phyloP scores from a whole-genome alignment of 2,113 vertebrate species.

The Ceyx margarethae region DNA sequence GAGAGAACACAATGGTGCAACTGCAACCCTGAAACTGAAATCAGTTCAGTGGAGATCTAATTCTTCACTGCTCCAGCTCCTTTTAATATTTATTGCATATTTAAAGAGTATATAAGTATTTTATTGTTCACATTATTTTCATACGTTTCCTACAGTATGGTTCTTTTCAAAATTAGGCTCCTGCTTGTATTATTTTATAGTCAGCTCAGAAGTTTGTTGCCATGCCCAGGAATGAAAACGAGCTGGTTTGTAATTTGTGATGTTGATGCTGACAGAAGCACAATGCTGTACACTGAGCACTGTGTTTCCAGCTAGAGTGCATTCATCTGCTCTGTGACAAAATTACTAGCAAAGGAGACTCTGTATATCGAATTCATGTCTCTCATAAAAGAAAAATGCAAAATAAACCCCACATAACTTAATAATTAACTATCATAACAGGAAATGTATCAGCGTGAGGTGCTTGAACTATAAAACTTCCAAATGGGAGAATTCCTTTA shows the following conservation, averaged over 20 bases:
- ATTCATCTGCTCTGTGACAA: neutral
- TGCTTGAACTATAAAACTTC: neutral
- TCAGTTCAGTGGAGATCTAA: neutral
- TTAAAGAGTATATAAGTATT: neutral
- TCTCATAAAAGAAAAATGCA: conserved; percentile 2
- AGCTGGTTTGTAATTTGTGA: neutral
- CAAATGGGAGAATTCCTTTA: neutral
- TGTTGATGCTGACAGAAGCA: conserved; percentile 10
- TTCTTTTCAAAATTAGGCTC: neutral
- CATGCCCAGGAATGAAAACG: neutral
- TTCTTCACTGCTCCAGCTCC: neutral
- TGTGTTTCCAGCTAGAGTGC: neutral
- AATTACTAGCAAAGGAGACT: neutral
- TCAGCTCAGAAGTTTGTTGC: neutral
- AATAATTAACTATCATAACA: conserved; percentile 3
- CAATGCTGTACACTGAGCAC: neutral
- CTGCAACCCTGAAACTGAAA: conserved; percentile 16
- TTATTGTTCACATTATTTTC: neutral
- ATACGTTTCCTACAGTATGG: neutral
- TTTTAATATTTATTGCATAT: neutral
- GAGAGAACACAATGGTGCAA: neutral
- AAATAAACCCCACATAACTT: neutral
- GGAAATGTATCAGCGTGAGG: neutral
- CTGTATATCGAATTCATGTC: neutral
- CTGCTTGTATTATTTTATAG: neutral